phyloP scores from a whole-genome alignment of 2,113 vertebrate species.

The Marmota flaviventris region DNA sequence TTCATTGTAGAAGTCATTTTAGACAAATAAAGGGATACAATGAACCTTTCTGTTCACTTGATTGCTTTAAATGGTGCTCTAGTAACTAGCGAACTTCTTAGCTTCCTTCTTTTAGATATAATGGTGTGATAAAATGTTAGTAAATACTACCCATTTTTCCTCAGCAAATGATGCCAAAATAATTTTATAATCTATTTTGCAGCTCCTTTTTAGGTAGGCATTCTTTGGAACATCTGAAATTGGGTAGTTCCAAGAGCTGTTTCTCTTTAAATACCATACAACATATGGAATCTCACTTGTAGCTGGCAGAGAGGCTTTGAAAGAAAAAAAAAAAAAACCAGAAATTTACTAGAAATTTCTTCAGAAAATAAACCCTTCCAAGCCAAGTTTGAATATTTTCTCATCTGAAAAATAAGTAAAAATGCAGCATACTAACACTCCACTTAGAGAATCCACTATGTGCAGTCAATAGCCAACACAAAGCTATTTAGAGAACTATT shows the following conservation, averaged over 20 bases:
- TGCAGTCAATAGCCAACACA: not conserved
- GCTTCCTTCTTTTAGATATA: not conserved
- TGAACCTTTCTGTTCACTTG: not conserved
- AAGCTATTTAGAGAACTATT: not conserved
- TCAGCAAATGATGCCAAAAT: conserved; percentile 54
- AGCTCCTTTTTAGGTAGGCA: conserved; percentile 55
- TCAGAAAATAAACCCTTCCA: conserved; percentile 27
- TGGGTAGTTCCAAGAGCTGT: conserved; percentile 17
- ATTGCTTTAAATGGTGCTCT: not conserved
- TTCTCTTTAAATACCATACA: conserved; percentile 65
- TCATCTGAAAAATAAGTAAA: conserved; percentile 30
- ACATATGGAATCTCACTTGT: conserved; percentile 61
- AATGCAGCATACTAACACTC: not conserved
- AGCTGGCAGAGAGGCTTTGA: conserved; percentile 33
- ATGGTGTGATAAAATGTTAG: conserved; percentile 33
- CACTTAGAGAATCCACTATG: not conserved
- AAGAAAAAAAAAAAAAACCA: conserved; percentile 10
- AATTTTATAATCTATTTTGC: conserved; percentile 56
- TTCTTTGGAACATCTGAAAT: conserved; percentile 59
- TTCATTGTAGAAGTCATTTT: not conserved
- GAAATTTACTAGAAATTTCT: conserved; percentile 21
- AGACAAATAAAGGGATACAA: not conserved
- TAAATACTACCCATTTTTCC: conserved; percentile 60
- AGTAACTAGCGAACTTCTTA: not conserved
- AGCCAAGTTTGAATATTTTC: conserved; percentile 45